Evolutionary conservation across 2,797 vertebrate species (phyloP).

Genomic region (Spinibarbus caldwelli): DNA sequence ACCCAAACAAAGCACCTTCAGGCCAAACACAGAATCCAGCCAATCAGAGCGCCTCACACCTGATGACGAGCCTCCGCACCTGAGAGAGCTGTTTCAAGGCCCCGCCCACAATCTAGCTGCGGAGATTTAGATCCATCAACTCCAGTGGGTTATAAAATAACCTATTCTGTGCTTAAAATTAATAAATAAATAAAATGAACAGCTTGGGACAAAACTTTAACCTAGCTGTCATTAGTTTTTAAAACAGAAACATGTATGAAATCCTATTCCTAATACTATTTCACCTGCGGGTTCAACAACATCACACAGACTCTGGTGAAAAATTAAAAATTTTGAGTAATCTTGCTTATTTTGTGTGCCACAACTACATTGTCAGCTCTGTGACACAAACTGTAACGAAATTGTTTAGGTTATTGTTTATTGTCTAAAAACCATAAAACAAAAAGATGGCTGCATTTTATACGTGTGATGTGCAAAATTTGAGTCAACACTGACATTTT

Average conservation of each 20-base stretch:
- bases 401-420: background rate
- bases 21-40: slow-evolving; percentile 3
- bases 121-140: background rate
- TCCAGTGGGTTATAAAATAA: background rate
- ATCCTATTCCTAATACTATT: background rate
- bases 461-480: background rate
- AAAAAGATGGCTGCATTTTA: background rate
- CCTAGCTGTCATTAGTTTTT: too few species aligned
- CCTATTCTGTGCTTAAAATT: too few species aligned
- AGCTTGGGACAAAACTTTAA: background rate
- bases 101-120: background rate
- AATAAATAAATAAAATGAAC: too few species aligned
- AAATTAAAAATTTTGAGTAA: background rate
- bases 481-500: background rate
- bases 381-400: background rate
- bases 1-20: slow-evolving; percentile 17
- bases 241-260: background rate
- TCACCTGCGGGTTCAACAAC: background rate
- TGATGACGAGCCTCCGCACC: slow-evolving; percentile 53
- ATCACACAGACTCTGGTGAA: background rate
- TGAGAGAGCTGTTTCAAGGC: slow-evolving; percentile 37
- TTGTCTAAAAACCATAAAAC: background rate
- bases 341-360: background rate
- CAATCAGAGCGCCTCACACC: slow-evolving; percentile 45
- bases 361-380: background rate